Evolutionary conservation across 2,888 invertebrate species (phyloP), one percentile per base, ranked within the genome.

Genomic region (Macrosiphum euphorbiae): DNA sequence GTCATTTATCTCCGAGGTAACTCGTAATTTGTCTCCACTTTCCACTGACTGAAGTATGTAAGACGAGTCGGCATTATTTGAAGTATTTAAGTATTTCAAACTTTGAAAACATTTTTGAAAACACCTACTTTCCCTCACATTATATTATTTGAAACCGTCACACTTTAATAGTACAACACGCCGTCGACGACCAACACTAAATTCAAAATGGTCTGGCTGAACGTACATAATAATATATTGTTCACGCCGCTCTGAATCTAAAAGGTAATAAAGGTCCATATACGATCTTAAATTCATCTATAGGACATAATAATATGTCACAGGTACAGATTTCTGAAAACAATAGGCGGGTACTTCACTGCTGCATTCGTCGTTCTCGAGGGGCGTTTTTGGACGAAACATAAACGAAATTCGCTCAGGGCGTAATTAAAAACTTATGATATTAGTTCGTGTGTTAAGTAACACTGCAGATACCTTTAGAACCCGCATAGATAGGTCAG

Each of bases 61-160:
- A 78, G 78, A 78, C 35, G 20, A 78, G 20, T 78, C 78, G 2
- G 35, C 35, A 78, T 78, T 35, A 35, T 78, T 35, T 35, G 35
- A 78, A 35, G 35, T 8, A 52, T 52, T 4, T 52, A 52, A 8
- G n/a, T 35, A 35, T 78, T 35, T 35, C 2, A 78, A 78, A 78
- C 78, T 35, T n/a, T 67, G n/a, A 67, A 67, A 67, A 67, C n/a
- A n/a, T 67, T 67, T n/a, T 67, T 78, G 78, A 78, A 35, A 78
- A 78, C 20, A 78, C 78, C 35, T 8, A 78, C 78, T 20, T 78
- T 16, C 35, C 20, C 20, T 67, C n/a, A 5, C 35, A 7, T 35
- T 20, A 35, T 78, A 0, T 20, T 78, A 35, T 35, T 78, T 52
- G 52, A 78, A 78, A 35, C 35, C 20, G 16, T 78, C 16, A 16